Percentiles rank a stretch among this genome's conserved stretches.
phyloP scores from a whole-genome alignment of 1,140 invertebrate species.

The Heliconius himera region DNA sequence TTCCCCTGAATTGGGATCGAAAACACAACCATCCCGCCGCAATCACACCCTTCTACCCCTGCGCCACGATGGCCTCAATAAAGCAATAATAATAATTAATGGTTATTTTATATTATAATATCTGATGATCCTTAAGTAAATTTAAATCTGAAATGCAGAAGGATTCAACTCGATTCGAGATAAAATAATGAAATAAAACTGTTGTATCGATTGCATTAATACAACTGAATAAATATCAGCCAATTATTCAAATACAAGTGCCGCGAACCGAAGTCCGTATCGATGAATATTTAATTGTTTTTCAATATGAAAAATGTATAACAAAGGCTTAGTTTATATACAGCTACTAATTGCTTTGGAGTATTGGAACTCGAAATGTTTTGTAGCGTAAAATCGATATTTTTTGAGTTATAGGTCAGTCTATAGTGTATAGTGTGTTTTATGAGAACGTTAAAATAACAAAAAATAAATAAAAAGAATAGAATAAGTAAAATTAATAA shows the following conservation, averaged over 20 bases:
- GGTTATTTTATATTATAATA: background rate
- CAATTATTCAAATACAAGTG: conserved; percentile 78
- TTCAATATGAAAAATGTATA: conserved; percentile 49
- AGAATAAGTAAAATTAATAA: too few relatives aligned
- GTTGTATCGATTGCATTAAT: conserved; percentile 77
- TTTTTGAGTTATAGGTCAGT: background rate
- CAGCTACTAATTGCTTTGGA: conserved; percentile 13
- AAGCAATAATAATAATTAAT: background rate
- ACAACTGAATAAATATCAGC: conserved; percentile 79
- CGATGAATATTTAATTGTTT: conserved; percentile 77
- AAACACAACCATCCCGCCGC: too few relatives aligned
- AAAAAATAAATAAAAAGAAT: too few relatives aligned
- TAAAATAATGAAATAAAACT: conserved; percentile 65
- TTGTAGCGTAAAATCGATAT: background rate
- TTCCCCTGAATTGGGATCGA: too few relatives aligned
- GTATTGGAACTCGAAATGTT: conserved; percentile 5
- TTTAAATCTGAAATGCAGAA: conserved; percentile 17
- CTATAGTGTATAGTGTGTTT: background rate
- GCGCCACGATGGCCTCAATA: too few relatives aligned
- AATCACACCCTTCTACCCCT: too few relatives aligned
- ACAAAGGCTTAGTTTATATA: conserved; percentile 18
- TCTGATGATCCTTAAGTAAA: conserved; percentile 22
- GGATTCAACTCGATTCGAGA: conserved; percentile 23
- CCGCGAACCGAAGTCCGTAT: conserved; percentile 70
- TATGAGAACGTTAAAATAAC: too few relatives aligned